Conservation (phyloP, 2,797 vertebrate species). For the Cryptoblepharus egeriae region DNA sequence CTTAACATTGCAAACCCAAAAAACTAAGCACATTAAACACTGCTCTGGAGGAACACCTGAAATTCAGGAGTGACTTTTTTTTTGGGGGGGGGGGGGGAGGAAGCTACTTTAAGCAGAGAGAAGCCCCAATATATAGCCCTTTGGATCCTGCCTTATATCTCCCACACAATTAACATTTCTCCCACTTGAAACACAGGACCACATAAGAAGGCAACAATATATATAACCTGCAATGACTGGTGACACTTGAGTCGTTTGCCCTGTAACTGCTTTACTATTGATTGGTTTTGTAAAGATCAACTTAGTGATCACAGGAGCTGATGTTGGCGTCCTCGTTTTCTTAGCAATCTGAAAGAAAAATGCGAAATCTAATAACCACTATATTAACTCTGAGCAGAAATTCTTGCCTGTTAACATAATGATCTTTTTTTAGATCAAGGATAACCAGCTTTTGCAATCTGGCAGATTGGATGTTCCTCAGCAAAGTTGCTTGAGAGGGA, state of each 20-base stretch:
- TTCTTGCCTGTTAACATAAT: neutral
- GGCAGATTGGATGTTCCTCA: neutral
- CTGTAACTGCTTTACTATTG: slow-evolving; percentile 92
- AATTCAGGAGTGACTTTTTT: neutral
- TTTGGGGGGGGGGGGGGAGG: no score
- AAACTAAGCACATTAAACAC: neutral
- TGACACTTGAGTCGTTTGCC: slow-evolving; percentile 87
- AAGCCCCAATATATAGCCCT: neutral
- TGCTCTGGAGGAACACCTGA: slow-evolving; percentile 13
- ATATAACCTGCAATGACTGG: slow-evolving; percentile 88
- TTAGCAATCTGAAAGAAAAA: slow-evolving; percentile 89
- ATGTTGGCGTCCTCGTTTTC: slow-evolving; percentile 91
- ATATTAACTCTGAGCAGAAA: slow-evolving; percentile 37
- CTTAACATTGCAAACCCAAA: neutral
- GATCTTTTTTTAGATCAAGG: neutral
- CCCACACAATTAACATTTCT: slow-evolving; percentile 6
- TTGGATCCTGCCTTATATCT: neutral
- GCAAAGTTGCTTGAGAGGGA: neutral
- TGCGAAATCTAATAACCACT: slow-evolving; percentile 48
- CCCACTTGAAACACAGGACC: slow-evolving; percentile 11
- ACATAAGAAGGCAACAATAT: slow-evolving; percentile 60
- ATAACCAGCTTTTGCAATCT: neutral
- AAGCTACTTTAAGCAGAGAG: neutral
- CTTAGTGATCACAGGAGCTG: slow-evolving; percentile 93
- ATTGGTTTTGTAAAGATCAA: slow-evolving; percentile 97